Base-by-base conservation (phyloP, 2,888 invertebrate species). In the Homarus gammarus region DNA sequence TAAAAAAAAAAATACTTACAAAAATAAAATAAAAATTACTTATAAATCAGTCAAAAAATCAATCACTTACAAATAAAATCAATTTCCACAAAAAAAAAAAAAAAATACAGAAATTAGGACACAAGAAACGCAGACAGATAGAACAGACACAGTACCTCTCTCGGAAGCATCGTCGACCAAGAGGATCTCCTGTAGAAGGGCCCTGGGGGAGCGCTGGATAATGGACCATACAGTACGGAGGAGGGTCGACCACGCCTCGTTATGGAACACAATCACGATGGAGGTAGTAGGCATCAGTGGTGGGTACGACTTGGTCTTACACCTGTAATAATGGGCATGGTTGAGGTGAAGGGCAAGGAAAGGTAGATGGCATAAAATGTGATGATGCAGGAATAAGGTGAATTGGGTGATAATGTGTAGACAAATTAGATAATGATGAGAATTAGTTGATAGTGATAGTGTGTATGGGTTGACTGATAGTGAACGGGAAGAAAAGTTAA, bases 181-280 rank as follows among this genome's bases (percentile, higher is more conserved):
- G 92, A 99, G 98, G 93, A 99, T 97, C 95, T 99, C 99, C 93
- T 97, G 96, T 84, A 99, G 95, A 85, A 99, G 94, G 0, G 96
- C 95, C 90, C 95, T 95, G 5, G 99, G 99, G 0, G 99, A 99
- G 86, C 99, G 95, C 94, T 98, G 98, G 93, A 99, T 99, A 49
- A 98, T 98, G 94, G 98, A 99, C 97, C 98, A 98, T 61, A 99
- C 98, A 0, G 99, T 99, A 82, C 99, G 95, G 91, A 99, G 95
- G 33, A 99, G 95, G 0, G 99, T 99, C 72, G 98, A 96, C 99
- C 99, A 99, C 0, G 99, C 99, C 94, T 99, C 99, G 94, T 99
- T 99, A 95, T 99, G 99, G 95, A 99, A 99, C 84, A 99, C 99
- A 93, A 99, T 99, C 91, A 99, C 98, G 93, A 99, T 98, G 93